Conservation (phyloP, 2,888 invertebrate genomes). For the Nysson spinosus region DNA sequence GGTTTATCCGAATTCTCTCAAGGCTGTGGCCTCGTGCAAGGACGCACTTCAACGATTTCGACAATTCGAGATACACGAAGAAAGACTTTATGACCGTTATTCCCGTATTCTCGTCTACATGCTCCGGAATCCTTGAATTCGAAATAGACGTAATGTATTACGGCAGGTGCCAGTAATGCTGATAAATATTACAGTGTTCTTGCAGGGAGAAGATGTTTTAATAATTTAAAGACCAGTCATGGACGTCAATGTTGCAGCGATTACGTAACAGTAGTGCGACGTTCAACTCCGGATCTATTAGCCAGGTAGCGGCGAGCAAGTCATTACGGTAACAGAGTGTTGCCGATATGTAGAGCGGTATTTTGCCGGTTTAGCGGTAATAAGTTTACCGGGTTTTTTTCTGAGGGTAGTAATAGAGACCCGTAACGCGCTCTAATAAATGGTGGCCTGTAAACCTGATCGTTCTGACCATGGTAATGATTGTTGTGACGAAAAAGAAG, state of each 20-base stretch:
- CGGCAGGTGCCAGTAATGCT: slow-evolving; percentile 8
- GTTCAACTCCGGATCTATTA: slow-evolving; percentile 23
- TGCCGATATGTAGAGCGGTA: slow-evolving; percentile 39
- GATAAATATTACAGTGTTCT: slow-evolving; percentile 36
- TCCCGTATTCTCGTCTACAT: neutral
- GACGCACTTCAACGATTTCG: slow-evolving; percentile 8
- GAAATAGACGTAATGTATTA: slow-evolving; percentile 26
- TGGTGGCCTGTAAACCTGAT: neutral
- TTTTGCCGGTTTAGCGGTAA: slow-evolving; percentile 33
- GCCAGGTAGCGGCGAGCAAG: neutral
- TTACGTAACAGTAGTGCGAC: slow-evolving; percentile 42
- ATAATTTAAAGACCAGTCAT: slow-evolving; percentile 46
- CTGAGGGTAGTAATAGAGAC: slow-evolving; percentile 19
- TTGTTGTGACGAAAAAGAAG: slow-evolving; percentile 24
- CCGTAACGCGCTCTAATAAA: slow-evolving; percentile 21
- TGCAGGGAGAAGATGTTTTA: slow-evolving; percentile 23
- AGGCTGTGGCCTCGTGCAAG: neutral
- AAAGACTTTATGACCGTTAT: slow-evolving; percentile 6
- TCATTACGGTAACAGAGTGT: neutral
- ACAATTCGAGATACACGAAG: slow-evolving; percentile 10
- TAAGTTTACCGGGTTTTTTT: slow-evolving; percentile 10
- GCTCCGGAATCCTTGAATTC: slow-evolving; percentile 31
- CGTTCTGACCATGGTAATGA: slow-evolving; percentile 11
- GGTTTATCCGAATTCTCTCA: slow-evolving; percentile 21
- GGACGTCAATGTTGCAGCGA: slow-evolving; percentile 47